Evolutionary conservation across 2,113 vertebrate genomes (phyloP), one percentile per base, ranked within the genome.

Genomic region (Acrocephalus arundinaceus): DNA sequence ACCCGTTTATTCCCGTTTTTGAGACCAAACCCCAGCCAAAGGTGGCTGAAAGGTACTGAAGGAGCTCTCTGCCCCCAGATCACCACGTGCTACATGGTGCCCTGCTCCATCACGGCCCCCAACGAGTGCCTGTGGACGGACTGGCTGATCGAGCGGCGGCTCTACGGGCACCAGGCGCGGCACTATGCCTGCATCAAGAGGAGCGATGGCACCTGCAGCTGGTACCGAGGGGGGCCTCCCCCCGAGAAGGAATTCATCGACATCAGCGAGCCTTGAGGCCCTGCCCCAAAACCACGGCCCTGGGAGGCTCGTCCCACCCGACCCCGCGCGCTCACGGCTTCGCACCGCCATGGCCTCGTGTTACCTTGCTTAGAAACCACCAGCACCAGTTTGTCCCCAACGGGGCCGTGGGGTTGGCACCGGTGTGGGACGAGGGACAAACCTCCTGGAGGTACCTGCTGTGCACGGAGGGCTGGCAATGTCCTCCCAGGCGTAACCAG

Each of bases 121-220:
- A 98, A 98, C 2, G 98, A 99, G 97, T 99, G 99, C 93, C 97
- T 99, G 94, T 99, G 99, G 99, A 99, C 98, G 22, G 99, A 99
- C 96, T 99, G 98, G 99, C 97, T 99, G 89, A 89, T 98, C 87
- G 99, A 98, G 92, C 95, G 98, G 93, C 98, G 97, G 82, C 97
- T 98, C 30, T 98, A 98, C 0, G 98, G 98, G 51, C 97, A 99
- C 80, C 98, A 99, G 96, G 98, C 98, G 67, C 97, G 98, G 71
- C 98, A 99, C 87, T 98, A 98, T 5, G 98, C 98, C 96, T 99
- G 99, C 67, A 98, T 98, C 96, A 98, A 98, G 92, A 97, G 98
- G 68, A 98, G 95, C 0, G 98, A 99, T 24, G 98, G 98, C 67
- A 98, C 97, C 87, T 99, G 99, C 90, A 98, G 98, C 97, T 99